Evolutionary conservation across 92 coral and sea anemone genomes (phyloP), one percentile per base, ranked within the genome.

Genomic region (Bergia puertoricense): DNA sequence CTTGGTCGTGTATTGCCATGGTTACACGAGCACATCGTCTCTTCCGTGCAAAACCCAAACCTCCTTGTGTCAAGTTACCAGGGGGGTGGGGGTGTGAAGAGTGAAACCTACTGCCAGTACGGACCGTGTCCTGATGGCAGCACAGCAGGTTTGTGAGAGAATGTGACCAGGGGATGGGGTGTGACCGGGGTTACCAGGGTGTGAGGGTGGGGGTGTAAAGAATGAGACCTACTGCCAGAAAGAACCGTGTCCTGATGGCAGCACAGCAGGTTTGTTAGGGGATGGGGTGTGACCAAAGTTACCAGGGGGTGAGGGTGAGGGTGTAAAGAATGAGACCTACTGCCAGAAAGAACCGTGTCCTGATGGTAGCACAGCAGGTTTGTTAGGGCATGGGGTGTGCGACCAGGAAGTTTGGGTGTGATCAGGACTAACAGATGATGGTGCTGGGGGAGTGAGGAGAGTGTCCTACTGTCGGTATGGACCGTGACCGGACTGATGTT

Each of bases 101-200:
- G 94, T 62, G 94, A 92, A 48, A 79, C 96, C 41, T 95, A 95
- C 83, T 95, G 98, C 74, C 94, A 95, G 83, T 23, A 85, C 54
- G 98, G 98, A 40, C 98, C 98, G n/a, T 89, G 92, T 81, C 89
- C 92, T 83, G 96, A 93, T 57, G 94, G 90, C n/a, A 79, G 76
- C 71, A 77, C 86, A 74, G 75, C 73, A 36, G 79, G 82, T 59
- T 23, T 65, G 79, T 85, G 51, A 88, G 59, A 18, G 59, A 18
- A 13, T 11, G 86, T 90, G 71, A 77, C 7, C 43, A 5, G 15
- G 36, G 76, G 76, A 41, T 7, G 76, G 42, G 37, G 43, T 36
- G 16, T 10, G 76, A 10, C 40, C 16, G 30, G 40, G 37, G 79
- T 90, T 81, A 62, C 74, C 76, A 90, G 74, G 88, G 41, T 15